These are phyloP conservation scores for Crepidodera aurea DNA, from an alignment of 2,888 invertebrate species.

Conservation along the genomic window DNA sequence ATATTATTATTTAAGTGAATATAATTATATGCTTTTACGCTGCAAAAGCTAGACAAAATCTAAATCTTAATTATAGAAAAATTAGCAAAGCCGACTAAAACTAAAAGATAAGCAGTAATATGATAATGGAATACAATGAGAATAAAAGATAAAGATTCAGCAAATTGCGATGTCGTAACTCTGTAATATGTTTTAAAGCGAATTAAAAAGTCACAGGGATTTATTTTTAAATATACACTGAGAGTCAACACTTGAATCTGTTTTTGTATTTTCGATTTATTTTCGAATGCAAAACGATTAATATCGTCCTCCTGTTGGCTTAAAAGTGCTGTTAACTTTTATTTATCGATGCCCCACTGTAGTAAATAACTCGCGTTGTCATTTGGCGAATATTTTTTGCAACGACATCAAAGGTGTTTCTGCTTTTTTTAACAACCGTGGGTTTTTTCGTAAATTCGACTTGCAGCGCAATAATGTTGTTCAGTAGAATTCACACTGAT, in stretches of 20 bases:
- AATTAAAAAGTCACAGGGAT: slow-evolving; percentile 13
- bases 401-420: slow-evolving; percentile 18
- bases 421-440: slow-evolving; percentile 1
- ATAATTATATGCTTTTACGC: too few species aligned
- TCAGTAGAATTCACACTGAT: too few species aligned
- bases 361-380: slow-evolving; percentile 28
- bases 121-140: too few species aligned
- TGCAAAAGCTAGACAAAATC: too few species aligned
- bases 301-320: slow-evolving; percentile 23
- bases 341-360: slow-evolving; percentile 23
- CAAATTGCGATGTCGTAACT: too few species aligned
- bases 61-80: too few species aligned
- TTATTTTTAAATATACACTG: slow-evolving; percentile 14
- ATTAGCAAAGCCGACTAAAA: too few species aligned
- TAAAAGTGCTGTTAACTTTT: slow-evolving; percentile 32
- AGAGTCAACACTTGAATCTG: slow-evolving; percentile 21
- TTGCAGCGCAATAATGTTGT: neutral
- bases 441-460: neutral
- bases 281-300: slow-evolving; percentile 24
- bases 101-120: too few species aligned
- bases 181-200: neutral
- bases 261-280: slow-evolving; percentile 28
- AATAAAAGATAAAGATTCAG: too few species aligned
- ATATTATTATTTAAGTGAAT: too few species aligned
- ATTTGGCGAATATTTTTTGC: slow-evolving; percentile 14